A percentile compares a stretch with the other conserved stretches of the same genome.
phyloP scores from a whole-genome alignment of 2,888 invertebrate genomes.

The Spialia ferax region DNA sequence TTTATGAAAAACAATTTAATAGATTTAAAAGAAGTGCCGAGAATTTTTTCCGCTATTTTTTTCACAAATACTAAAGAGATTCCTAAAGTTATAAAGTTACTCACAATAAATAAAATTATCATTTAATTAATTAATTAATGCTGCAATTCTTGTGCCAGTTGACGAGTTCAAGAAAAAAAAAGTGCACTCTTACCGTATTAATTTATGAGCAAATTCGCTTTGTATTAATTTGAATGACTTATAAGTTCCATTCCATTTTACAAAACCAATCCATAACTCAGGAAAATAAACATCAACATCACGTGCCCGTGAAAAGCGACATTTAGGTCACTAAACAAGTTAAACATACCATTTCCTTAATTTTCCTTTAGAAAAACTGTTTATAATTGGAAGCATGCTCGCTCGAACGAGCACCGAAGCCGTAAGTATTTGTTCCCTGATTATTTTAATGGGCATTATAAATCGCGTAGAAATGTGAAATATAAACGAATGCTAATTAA shows the following conservation, averaged over 20 bases:
- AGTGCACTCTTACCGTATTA: background rate
- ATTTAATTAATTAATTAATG: background rate
- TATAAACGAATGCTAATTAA: conserved; percentile 47
- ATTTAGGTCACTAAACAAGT: conserved; percentile 20
- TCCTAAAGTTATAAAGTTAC: too few relatives aligned
- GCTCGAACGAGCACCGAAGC: background rate
- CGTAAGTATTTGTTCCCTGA: conserved; percentile 28
- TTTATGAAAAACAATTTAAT: too few relatives aligned
- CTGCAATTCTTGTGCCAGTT: background rate
- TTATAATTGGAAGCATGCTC: conserved; percentile 16
- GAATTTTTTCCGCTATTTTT: too few relatives aligned
- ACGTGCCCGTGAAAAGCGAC: conserved; percentile 10
- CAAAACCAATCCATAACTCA: background rate
- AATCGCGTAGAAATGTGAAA: conserved; percentile 43
- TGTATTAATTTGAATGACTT: too few relatives aligned
- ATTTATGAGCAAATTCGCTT: too few relatives aligned
- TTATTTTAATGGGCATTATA: conserved; percentile 41
- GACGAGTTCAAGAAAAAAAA: background rate
- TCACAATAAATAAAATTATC: background rate
- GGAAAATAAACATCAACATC: background rate
- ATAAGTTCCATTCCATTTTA: background rate
- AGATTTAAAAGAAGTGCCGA: too few relatives aligned
- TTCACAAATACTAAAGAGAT: too few relatives aligned
- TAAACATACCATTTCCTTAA: conserved; percentile 24
- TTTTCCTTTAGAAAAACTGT: conserved; percentile 17